Percentiles rank a stretch among this genome's conserved stretches.
Conservation (phyloP, 2,797 vertebrate genomes). For the Enteromius radiatus region DNA sequence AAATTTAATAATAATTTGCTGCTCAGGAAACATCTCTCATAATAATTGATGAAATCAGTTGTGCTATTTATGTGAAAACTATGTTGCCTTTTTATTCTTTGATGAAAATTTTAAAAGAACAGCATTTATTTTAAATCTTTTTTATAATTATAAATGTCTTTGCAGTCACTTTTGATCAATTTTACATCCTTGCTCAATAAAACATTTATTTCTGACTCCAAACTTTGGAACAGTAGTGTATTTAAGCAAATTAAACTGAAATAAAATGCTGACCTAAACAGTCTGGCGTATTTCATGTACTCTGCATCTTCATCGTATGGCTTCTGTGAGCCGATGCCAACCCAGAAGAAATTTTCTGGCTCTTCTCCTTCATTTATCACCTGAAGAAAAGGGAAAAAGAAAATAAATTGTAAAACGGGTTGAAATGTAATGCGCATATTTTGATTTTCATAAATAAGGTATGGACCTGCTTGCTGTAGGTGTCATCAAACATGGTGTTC, state of each 20-base stretch:
- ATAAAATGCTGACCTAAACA: constrained; percentile 84
- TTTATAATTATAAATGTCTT: neutral
- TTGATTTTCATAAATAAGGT: neutral
- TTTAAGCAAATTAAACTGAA: neutral
- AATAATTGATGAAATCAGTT: neutral
- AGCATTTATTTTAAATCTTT: neutral
- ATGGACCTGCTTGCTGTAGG: constrained; percentile 96
- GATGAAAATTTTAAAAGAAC: neutral
- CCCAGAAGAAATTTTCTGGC: constrained; percentile 99
- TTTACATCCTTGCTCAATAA: neutral
- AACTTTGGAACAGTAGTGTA: neutral
- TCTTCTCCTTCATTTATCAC: constrained; percentile 97
- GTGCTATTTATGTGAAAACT: neutral
- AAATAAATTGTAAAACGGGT: neutral
- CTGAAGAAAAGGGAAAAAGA: constrained; percentile 66
- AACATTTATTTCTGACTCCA: neutral
- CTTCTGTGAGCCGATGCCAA: constrained; percentile 94
- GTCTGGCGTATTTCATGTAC: constrained; percentile 94
- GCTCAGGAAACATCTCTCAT: neutral
- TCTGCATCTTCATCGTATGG: constrained; percentile 92
- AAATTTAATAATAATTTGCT: neutral
- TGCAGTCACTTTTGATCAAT: neutral
- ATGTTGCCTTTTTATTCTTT: no score
- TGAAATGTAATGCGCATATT: neutral
- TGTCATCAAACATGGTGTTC: constrained; percentile 95